Evolutionary conservation across 2,797 vertebrate species (phyloP).

Genomic region (Menidia menidia): DNA sequence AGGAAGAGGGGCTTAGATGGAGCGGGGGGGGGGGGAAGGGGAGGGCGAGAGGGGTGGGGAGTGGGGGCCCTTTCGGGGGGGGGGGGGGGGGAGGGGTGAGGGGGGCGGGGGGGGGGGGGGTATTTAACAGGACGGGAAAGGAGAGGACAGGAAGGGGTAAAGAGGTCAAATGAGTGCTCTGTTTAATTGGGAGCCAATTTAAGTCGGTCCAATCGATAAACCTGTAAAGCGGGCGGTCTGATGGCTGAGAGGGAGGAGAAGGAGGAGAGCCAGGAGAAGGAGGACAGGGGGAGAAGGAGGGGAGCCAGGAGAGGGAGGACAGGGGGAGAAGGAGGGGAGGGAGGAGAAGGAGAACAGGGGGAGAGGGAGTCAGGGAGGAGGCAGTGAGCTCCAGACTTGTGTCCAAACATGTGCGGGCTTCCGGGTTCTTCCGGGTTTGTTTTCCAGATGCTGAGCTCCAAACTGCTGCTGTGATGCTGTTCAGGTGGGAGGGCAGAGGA

Average conservation of each 20-base stretch:
- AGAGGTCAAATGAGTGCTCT: constrained; percentile 79
- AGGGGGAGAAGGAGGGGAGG: too few relatives aligned
- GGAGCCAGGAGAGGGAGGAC: too few relatives aligned
- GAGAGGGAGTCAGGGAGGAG: too few relatives aligned
- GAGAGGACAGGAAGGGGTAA: constrained; percentile 67
- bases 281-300: too few relatives aligned
- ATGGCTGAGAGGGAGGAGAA: constrained; percentile 45
- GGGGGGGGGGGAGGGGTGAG: constrained; percentile 62
- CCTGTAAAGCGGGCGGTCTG: constrained; percentile 72
- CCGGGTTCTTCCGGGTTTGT: not conserved
- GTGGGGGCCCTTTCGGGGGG: too few relatives aligned
- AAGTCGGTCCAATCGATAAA: constrained; percentile 80
- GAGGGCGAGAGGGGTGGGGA: too few relatives aligned
- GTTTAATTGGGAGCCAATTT: constrained; percentile 85
- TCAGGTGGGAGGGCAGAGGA: too few relatives aligned
- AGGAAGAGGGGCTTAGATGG: constrained; percentile 50
- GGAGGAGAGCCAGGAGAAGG: too few relatives aligned
- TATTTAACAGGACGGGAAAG: constrained; percentile 74
- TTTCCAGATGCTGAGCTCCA: not conserved
- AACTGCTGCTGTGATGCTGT: too few relatives aligned
- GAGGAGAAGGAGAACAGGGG: too few relatives aligned
- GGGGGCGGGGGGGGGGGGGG: constrained; percentile 63
- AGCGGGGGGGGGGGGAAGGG: constrained; percentile 52
- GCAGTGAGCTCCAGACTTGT: too few relatives aligned
- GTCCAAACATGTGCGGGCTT: not conserved